Conservation (phyloP, 2,888 invertebrate species). For the Eulithis testata region DNA sequence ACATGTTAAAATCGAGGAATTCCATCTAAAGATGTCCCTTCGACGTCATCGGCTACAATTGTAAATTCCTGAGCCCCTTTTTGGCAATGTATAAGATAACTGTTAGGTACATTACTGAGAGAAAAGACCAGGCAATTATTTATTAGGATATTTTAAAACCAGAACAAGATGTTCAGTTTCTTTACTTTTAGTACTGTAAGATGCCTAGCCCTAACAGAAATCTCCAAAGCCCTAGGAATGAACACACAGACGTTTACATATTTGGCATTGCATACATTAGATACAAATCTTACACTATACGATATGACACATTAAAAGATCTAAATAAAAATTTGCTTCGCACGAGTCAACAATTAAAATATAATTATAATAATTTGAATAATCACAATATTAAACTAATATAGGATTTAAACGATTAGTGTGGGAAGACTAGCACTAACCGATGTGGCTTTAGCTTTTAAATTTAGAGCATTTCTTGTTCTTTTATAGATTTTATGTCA, state of each 20-base stretch:
- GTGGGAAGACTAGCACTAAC: constrained; percentile 49
- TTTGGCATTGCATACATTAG: constrained; percentile 54
- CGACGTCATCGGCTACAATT: constrained; percentile 14
- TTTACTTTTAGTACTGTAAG: neutral
- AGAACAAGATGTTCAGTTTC: too few relatives aligned
- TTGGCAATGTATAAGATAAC: constrained; percentile 17
- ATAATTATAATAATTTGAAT: constrained; percentile 50
- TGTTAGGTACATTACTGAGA: neutral
- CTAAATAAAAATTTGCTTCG: constrained; percentile 54
- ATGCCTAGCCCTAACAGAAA: constrained; percentile 2
- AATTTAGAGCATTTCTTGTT: constrained; percentile 1
- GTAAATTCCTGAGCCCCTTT: constrained; percentile 25
- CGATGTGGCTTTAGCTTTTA: constrained; percentile 26
- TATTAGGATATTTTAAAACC: too few relatives aligned
- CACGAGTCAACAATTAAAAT: constrained; percentile 63
- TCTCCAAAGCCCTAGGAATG: constrained; percentile 12
- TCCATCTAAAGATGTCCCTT: constrained; percentile 24
- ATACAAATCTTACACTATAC: constrained; percentile 53
- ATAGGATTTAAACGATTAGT: constrained; percentile 44
- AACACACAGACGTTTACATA: constrained; percentile 41
- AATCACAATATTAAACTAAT: constrained; percentile 60
- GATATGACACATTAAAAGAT: constrained; percentile 61
- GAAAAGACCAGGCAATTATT: neutral
- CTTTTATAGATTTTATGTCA: too few relatives aligned
- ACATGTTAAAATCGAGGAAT: constrained; percentile 26